Evolutionary conservation across 2,113 vertebrate species (phyloP).

Genomic region (Chlorocebus sabaeus): DNA sequence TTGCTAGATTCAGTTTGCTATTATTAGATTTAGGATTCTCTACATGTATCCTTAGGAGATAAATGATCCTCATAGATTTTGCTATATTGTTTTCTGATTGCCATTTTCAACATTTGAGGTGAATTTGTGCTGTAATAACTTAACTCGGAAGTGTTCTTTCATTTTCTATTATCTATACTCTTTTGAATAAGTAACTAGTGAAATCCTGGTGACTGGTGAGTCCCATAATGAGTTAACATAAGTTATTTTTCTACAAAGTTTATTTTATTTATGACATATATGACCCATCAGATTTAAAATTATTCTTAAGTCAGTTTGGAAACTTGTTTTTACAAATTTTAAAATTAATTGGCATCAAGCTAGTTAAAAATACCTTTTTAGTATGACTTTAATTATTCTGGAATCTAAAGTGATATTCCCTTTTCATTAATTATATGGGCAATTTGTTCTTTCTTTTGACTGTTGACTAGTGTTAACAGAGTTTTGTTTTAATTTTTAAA

Average conservation of each 20-base stretch:
- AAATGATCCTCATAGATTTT: background rate
- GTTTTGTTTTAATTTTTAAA: no score
- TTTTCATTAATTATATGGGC: no score
- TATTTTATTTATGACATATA: background rate
- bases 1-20: background rate
- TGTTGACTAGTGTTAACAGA: no score
- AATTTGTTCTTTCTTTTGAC: no score
- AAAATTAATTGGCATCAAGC: background rate
- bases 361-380: no score
- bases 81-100: background rate
- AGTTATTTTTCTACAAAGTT: background rate
- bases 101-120: background rate
- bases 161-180: background rate
- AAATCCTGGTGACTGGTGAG: background rate
- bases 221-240: background rate
- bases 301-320: background rate
- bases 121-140: background rate
- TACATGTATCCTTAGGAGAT: background rate
- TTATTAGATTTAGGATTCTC: background rate
- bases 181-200: background rate
- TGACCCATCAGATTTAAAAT: background rate
- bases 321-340: background rate
- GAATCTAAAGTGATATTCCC: no score
- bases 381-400: no score
- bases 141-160: background rate